Conservation (phyloP, 2,113 vertebrate species). For the Oxyruncus cristatus region DNA sequence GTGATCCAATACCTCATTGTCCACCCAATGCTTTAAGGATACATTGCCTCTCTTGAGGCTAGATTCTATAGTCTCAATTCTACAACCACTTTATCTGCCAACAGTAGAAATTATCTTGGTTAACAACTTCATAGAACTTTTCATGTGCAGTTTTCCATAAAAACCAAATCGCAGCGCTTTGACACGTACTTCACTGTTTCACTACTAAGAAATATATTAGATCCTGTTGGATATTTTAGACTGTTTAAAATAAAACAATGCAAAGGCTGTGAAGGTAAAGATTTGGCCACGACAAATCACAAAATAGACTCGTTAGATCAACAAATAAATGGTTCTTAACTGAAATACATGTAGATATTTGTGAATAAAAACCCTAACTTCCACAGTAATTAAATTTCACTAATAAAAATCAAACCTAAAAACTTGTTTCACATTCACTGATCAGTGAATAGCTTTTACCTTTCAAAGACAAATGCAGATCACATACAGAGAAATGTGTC, state of each 20-base stretch:
- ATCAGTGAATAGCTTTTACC: slow-evolving; percentile 20
- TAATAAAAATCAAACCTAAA: slow-evolving; percentile 44
- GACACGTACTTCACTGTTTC: background rate
- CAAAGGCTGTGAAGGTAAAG: slow-evolving; percentile 36
- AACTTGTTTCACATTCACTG: slow-evolving; percentile 12
- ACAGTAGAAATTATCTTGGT: background rate
- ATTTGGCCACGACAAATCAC: slow-evolving; percentile 14
- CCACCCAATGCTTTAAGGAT: background rate
- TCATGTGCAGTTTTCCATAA: background rate
- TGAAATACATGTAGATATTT: slow-evolving; percentile 30
- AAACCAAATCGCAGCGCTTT: background rate
- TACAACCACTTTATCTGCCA: background rate
- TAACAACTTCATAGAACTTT: background rate
- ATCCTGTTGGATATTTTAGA: slow-evolving; percentile 27
- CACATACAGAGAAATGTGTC: background rate
- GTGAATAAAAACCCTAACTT: slow-evolving; percentile 54
- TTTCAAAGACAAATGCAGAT: background rate
- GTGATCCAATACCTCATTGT: background rate
- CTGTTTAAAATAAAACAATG: slow-evolving; percentile 47
- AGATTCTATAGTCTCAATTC: background rate
- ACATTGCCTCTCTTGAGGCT: background rate
- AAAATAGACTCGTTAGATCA: slow-evolving; percentile 36
- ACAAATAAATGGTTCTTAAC: slow-evolving; percentile 24
- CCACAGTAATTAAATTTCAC: slow-evolving; percentile 32
- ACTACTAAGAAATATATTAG: background rate